Conservation (phyloP, 1,140 invertebrate genomes). For the Sitophilus oryzae region DNA sequence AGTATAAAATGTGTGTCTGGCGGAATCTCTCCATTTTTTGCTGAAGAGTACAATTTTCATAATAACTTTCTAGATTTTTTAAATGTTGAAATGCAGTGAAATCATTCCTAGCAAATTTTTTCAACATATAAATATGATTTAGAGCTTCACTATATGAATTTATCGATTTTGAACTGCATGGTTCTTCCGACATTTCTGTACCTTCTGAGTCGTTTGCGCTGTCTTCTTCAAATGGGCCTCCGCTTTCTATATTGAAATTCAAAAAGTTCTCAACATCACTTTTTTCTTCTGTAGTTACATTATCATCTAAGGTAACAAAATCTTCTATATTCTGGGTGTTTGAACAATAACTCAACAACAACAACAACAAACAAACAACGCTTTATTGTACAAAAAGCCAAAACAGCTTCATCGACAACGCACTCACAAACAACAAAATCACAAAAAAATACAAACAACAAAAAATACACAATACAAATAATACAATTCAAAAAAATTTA, state of each 20-base stretch:
- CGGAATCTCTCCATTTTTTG: too few species aligned
- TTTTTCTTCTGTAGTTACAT: constrained; percentile 12
- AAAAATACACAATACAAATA: too few species aligned
- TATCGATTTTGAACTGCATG: constrained; percentile 3
- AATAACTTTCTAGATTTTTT: constrained; percentile 11
- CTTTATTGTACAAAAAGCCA: too few species aligned
- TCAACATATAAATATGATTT: neutral
- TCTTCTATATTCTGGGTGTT: constrained; percentile 2
- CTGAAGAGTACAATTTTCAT: constrained; percentile 9
- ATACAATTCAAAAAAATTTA: too few species aligned
- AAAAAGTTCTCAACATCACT: constrained; percentile 8
- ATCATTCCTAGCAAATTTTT: constrained; percentile 9
- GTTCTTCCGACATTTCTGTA: constrained; percentile 6
- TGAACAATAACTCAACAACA: constrained; percentile 7
- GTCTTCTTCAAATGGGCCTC: neutral
- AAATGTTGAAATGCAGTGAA: constrained; percentile 14
- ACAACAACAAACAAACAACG: too few species aligned
- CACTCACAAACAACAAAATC: too few species aligned
- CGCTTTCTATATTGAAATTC: constrained; percentile 1
- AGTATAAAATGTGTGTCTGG: too few species aligned
- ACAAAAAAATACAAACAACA: too few species aligned
- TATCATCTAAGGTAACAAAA: constrained; percentile 1
- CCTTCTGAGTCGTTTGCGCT: neutral
- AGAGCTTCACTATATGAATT: constrained; percentile 13
- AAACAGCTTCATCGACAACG: too few species aligned